Base-by-base conservation (phyloP, 2,888 invertebrate genomes). In the Crepidodera aurea region DNA sequence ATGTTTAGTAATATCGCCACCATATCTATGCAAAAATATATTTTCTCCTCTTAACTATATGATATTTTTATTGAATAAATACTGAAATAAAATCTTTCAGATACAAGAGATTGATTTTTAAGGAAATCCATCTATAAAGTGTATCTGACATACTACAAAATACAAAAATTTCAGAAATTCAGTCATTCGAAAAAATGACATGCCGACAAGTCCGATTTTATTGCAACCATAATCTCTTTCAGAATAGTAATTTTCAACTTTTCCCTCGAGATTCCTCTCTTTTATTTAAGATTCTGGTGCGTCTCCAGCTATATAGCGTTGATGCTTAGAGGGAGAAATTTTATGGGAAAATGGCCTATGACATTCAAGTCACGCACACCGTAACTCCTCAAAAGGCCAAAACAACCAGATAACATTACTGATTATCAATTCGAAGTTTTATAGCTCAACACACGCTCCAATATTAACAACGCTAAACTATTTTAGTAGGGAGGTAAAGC, bases 361-460 rank as follows among this genome's bases (percentile, higher is more conserved):
- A 29, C 5, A 44, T 55, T 55, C 44, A 19, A 46, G 55, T 55
- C 55, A 55, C 55, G 55, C 44, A 46, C 32, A 13, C 19, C 44
- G 34, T 34, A 55, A 55, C 55, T 55, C 32, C 19, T 22, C 29
- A 27, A 18, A 44, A 46, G 55, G 18, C 32, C 44, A 34, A 55
- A 55, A 44, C 55, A 55, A 55, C 55, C 10, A 55, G 32, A 55
- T 55, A 46, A 55, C 55, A 46, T 6, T 32, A 22, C 55, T 55
- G 55, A 55, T 55, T 55, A 44, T 34, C 55, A 55, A 55, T 55
- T 18, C 46, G 10, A 46, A 13, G 29, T 44, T 55, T 54, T 55
- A 29, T 55, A 15, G 8, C 32, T 32, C 12, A 42, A 42, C 16
- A 46, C 55, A 44, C 44, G 19, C 29, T 13, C 12, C 39, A 29